These are phyloP conservation scores for Arizona elegans DNA, from an alignment of 2,113 vertebrate species.

Conservation along the genomic window DNA sequence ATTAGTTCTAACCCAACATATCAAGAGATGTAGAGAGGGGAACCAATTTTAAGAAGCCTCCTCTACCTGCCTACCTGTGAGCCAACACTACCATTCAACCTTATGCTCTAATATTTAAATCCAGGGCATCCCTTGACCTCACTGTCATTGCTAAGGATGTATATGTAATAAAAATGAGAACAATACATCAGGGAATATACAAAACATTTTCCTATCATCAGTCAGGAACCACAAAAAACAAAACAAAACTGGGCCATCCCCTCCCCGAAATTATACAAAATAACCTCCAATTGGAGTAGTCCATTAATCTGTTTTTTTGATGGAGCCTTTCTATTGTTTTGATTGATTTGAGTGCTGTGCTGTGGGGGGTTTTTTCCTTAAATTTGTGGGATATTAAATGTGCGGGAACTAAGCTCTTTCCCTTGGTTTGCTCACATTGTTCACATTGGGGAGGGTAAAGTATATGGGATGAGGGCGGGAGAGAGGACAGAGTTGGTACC, in stretches of 20 bases:
- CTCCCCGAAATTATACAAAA: background rate
- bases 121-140: background rate
- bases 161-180: background rate
- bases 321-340: background rate
- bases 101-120: background rate
- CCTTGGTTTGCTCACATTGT: background rate
- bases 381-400: background rate
- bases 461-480: too few species aligned
- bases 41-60: background rate
- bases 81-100: background rate
- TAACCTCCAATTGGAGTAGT: background rate
- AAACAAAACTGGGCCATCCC: background rate
- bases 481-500: background rate
- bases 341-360: background rate
- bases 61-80: background rate
- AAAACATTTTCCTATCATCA: background rate
- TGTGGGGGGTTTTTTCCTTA: background rate
- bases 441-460: background rate
- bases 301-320: background rate
- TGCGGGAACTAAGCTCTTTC: background rate
- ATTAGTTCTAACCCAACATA: background rate
- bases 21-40: background rate
- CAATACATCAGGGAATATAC: too few species aligned
- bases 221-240: background rate
- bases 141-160: background rate